Percentiles rank a stretch among this genome's conserved stretches.
Evolutionary conservation across 2,797 vertebrate genomes (phyloP).

Genomic region (Crocidura indochinensis): DNA sequence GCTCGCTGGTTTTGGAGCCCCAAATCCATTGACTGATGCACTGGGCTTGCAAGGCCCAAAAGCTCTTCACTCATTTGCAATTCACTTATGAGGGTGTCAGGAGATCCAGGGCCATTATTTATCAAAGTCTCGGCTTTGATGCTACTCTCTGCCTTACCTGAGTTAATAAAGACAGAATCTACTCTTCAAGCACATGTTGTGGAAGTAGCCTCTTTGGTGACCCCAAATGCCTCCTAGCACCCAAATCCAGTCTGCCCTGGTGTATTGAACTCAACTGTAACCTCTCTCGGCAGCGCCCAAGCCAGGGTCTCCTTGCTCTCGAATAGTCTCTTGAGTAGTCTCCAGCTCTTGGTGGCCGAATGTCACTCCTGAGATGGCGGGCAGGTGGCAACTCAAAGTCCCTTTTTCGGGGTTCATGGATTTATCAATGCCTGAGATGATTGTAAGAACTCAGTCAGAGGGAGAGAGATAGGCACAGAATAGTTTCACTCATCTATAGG

Average conservation of each 20-base stretch:
- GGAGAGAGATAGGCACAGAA: too few relatives aligned
- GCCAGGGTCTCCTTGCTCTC: neutral
- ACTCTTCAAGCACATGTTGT: neutral
- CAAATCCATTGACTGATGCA: neutral
- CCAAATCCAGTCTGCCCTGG: neutral
- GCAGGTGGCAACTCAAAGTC: neutral
- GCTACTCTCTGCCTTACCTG: neutral
- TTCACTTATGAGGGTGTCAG: neutral
- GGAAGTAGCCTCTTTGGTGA: neutral
- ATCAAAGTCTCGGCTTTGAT: neutral
- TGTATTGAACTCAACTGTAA: constrained; percentile 60
- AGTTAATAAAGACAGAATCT: neutral
- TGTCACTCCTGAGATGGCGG: neutral
- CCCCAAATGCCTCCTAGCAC: neutral
- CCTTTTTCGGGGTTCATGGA: neutral
- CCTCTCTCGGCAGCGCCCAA: neutral
- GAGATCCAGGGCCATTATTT: neutral
- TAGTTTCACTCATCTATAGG: too few relatives aligned
- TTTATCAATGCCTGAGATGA: neutral
- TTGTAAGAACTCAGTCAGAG: neutral
- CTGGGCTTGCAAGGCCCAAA: neutral
- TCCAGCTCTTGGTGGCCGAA: neutral
- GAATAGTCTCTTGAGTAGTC: constrained; percentile 56
- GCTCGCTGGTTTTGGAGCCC: neutral
- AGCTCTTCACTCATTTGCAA: neutral